These are phyloP conservation scores for Cylindroiulus punctatus DNA, from an alignment of 2,888 invertebrate species.

Conservation along the genomic window DNA sequence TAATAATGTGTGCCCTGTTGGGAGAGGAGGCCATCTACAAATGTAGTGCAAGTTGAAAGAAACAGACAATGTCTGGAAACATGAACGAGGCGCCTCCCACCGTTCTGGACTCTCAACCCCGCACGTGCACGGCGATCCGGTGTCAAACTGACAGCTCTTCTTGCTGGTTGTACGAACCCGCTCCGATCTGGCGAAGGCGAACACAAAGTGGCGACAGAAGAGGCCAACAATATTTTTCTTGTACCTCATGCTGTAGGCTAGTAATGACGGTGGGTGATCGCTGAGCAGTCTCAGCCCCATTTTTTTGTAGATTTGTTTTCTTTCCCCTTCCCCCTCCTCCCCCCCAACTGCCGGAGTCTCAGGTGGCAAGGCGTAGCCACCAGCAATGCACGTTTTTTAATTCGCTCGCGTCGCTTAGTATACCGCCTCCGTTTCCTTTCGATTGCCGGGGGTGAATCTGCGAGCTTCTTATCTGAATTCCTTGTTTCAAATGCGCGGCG, in stretches of 20 bases:
- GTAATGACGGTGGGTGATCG: slow-evolving; percentile 50
- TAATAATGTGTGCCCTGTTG: too few relatives aligned
- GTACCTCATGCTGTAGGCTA: slow-evolving; percentile 44
- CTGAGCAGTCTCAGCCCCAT: slow-evolving; percentile 45
- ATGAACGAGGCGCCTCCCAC: background rate
- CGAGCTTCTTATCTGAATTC: slow-evolving; percentile 20
- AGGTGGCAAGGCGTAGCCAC: slow-evolving; percentile 4
- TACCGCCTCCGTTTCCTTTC: background rate
- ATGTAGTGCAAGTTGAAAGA: background rate
- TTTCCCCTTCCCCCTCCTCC: too few relatives aligned
- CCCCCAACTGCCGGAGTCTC: background rate
- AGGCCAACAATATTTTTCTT: slow-evolving; percentile 50
- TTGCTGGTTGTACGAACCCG: background rate
- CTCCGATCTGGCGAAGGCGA: slow-evolving; percentile 26
- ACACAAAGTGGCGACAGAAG: slow-evolving; percentile 45
- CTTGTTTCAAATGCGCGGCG: background rate
- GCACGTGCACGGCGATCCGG: background rate
- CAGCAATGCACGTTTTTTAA: slow-evolving; percentile 35
- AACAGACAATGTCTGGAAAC: background rate
- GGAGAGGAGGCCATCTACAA: too few relatives aligned
- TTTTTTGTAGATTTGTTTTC: slow-evolving; percentile 32
- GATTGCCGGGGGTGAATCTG: background rate
- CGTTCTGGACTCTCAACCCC: background rate
- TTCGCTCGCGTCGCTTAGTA: slow-evolving; percentile 30
- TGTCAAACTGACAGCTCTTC: background rate